Conservation (phyloP, 2,888 invertebrate genomes). For the Matsumyia berberina region DNA sequence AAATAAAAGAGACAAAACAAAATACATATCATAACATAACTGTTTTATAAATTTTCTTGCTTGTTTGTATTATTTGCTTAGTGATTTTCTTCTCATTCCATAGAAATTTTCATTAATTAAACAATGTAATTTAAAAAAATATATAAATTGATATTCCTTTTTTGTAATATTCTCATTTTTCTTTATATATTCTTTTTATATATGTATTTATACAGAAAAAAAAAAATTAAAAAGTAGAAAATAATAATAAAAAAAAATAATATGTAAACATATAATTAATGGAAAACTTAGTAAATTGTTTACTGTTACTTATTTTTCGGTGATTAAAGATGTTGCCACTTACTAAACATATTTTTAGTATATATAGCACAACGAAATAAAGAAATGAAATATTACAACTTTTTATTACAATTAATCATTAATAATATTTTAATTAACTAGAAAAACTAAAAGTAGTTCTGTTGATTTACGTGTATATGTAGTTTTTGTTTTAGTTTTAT, state of each 20-base stretch:
- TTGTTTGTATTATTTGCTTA: conserved; percentile 46
- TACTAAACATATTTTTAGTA: conserved; percentile 62
- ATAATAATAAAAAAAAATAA: conserved; percentile 50
- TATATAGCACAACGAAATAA: conserved; percentile 69
- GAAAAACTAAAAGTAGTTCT: conserved; percentile 75
- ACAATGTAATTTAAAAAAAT: conserved; percentile 69
- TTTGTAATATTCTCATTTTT: conserved; percentile 31
- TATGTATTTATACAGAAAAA: conserved; percentile 60
- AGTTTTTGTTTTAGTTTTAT: conserved; percentile 48
- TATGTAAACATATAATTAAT: conserved; percentile 62
- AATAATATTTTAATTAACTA: conserved; percentile 71
- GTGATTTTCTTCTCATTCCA: conserved; percentile 55
- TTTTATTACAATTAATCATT: conserved; percentile 57
- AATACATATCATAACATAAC: conserved; percentile 43
- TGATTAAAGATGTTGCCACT: conserved; percentile 52
- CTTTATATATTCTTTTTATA: conserved; percentile 33
- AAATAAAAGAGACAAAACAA: conserved; percentile 63
- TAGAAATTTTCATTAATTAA: conserved; percentile 58
- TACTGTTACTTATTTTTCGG: conserved; percentile 45
- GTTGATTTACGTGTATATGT: conserved; percentile 66
- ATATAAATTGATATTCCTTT: conserved; percentile 67
- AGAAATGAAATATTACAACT: conserved; percentile 63
- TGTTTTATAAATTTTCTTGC: conserved; percentile 36
- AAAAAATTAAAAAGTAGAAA: conserved; percentile 68
- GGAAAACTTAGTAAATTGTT: conserved; percentile 66